These are phyloP conservation scores for Rhinopomastus cyanomelas DNA, from an alignment of 2,113 vertebrate species.

Conservation along the genomic window DNA sequence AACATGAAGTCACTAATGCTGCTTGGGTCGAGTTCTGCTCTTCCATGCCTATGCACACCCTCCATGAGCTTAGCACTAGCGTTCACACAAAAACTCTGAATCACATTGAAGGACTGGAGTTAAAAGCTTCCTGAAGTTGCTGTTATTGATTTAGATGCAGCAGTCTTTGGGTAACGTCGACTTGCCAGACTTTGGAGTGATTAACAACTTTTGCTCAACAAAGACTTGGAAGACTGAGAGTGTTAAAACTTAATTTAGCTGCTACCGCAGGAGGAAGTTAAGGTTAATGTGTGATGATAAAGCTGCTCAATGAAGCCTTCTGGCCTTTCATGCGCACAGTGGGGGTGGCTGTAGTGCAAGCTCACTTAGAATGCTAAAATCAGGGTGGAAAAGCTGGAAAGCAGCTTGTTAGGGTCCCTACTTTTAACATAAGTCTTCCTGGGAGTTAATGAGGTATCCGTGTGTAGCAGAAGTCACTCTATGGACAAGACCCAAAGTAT, in stretches of 20 bases:
- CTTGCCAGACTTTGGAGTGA: neutral
- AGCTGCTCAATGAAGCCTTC: conserved; percentile 4
- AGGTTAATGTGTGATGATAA: conserved; percentile 39
- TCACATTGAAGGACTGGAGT: neutral
- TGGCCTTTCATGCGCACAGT: neutral
- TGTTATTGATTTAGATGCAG: neutral
- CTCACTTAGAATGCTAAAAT: neutral
- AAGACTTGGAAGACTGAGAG: neutral
- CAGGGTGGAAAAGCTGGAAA: neutral
- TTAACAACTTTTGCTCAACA: conserved; percentile 16
- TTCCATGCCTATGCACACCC: neutral
- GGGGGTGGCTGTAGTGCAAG: neutral
- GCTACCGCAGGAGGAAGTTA: neutral
- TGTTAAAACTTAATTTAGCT: conserved; percentile 21
- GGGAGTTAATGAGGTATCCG: conserved; percentile 31
- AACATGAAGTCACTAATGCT: neutral
- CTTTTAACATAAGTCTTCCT: neutral
- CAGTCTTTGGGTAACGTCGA: neutral
- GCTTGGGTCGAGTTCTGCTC: neutral
- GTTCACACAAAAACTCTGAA: neutral
- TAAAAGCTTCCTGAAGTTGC: neutral
- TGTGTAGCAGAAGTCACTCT: neutral
- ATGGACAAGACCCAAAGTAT: neutral
- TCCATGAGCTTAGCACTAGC: neutral
- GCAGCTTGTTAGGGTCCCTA: neutral